Conservation (phyloP, 2,113 vertebrate species). For the Mustela nigripes region DNA sequence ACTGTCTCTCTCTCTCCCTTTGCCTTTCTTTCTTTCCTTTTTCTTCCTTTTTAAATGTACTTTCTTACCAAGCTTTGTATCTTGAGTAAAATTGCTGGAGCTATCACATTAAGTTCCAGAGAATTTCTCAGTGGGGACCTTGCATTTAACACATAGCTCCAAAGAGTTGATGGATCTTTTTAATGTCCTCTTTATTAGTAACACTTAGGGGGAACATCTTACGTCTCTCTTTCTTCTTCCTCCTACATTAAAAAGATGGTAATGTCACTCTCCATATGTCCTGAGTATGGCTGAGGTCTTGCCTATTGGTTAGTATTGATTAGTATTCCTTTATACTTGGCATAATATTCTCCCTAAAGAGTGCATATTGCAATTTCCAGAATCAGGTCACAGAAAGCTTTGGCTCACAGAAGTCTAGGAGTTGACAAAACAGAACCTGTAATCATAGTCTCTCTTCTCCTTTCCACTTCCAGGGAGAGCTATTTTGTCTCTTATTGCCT, state of each 20-base stretch:
- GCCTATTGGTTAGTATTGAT: conserved; percentile 43
- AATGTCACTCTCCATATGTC: conserved; percentile 23
- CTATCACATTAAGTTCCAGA: conserved; percentile 27
- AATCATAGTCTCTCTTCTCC: neutral
- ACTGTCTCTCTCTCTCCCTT: neutral
- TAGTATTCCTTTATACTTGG: neutral
- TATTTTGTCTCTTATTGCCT: neutral
- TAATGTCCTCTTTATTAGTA: conserved; percentile 50
- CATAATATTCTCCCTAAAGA: neutral
- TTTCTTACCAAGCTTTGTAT: conserved; percentile 22
- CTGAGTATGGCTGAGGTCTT: neutral
- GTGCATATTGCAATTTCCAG: neutral
- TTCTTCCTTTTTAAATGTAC: neutral
- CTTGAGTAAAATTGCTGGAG: conserved; percentile 2
- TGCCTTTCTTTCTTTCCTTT: neutral
- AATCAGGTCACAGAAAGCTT: conserved; percentile 20
- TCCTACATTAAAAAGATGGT: conserved; percentile 64
- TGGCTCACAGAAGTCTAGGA: neutral
- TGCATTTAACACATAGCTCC: conserved; percentile 32
- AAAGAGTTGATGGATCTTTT: conserved; percentile 28
- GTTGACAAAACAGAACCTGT: neutral
- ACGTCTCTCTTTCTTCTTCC: conserved; percentile 39
- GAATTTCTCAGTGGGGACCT: conserved; percentile 42
- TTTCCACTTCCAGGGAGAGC: neutral
- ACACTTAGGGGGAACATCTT: conserved; percentile 39